Conservation (phyloP, 2,797 vertebrate genomes). For the Micropoecilia bifurca region DNA sequence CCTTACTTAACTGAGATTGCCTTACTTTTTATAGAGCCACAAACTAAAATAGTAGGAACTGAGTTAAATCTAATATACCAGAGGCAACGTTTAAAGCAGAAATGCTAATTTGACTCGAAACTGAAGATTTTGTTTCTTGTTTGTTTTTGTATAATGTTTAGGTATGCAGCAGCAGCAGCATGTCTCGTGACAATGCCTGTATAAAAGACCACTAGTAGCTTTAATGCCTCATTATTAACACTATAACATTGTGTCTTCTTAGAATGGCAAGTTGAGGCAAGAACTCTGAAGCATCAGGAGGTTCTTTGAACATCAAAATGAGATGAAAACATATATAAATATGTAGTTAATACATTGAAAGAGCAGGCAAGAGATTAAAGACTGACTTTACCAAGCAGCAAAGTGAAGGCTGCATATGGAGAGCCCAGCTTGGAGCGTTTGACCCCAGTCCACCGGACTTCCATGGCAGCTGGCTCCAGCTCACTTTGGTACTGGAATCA, state of each 20-base stretch:
- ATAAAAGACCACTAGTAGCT: background rate
- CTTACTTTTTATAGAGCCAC: slow-evolving; percentile 8
- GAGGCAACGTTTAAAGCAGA: background rate
- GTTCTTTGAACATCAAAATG: slow-evolving; percentile 3
- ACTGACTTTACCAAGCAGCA: slow-evolving; percentile 76
- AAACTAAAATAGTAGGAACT: slow-evolving; percentile 7
- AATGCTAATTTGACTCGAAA: background rate
- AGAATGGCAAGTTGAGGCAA: background rate
- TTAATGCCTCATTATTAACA: background rate
- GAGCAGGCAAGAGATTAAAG: slow-evolving; percentile 3
- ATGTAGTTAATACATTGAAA: background rate
- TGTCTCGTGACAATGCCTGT: background rate
- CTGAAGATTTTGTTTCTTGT: background rate
- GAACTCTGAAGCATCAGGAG: background rate
- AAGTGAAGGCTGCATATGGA: slow-evolving; percentile 37
- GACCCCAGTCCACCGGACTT: slow-evolving; percentile 62
- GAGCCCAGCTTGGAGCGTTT: slow-evolving; percentile 53
- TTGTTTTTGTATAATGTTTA: background rate
- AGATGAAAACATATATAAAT: slow-evolving; percentile 3
- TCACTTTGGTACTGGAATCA: slow-evolving; percentile 4
- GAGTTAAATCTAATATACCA: background rate
- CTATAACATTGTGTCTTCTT: background rate
- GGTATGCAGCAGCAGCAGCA: no score
- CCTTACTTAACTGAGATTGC: slow-evolving; percentile 19
- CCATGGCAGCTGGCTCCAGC: slow-evolving; percentile 68